These are phyloP conservation scores for Varroa destructor DNA, from an alignment of 1,140 invertebrate species.

Conservation along the genomic window DNA sequence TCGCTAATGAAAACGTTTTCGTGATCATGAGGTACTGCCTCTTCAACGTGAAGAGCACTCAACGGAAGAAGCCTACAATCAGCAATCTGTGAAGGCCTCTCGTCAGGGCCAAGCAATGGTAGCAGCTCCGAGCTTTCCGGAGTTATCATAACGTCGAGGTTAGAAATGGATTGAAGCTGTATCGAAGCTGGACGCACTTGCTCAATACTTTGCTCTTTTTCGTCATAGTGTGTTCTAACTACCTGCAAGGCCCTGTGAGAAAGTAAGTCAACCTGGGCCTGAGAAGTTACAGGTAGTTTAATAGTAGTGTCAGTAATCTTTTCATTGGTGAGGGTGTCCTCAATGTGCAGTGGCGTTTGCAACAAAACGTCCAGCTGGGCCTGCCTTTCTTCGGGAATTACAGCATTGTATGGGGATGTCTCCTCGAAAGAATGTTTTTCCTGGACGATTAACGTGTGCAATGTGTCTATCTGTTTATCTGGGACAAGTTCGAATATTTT, in stretches of 20 bases:
- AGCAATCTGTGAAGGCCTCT: background rate
- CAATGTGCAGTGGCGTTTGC: background rate
- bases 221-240: background rate
- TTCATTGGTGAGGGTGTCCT: background rate
- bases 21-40: background rate
- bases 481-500: background rate
- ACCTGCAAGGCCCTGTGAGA: background rate
- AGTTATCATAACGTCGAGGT: background rate
- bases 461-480: background rate
- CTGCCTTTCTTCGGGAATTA: background rate
- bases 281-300: background rate
- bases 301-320: background rate
- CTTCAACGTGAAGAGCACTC: background rate
- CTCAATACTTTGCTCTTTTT: background rate
- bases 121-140: slow-evolving; percentile 5
- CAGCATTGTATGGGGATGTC: background rate
- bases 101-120: background rate
- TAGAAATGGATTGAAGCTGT: background rate
- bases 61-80: slow-evolving; percentile 1
- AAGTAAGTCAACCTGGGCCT: background rate
- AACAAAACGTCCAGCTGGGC: background rate
- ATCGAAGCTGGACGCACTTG: background rate
- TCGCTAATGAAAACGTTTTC: background rate
- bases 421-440: background rate
- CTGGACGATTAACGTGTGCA: slow-evolving; percentile 3